A percentile compares a stretch with the other conserved stretches of the same genome.
These are phyloP conservation scores for Serranus cabrilla DNA, from an alignment of 2,797 vertebrate genomes.

Conservation along the genomic window DNA sequence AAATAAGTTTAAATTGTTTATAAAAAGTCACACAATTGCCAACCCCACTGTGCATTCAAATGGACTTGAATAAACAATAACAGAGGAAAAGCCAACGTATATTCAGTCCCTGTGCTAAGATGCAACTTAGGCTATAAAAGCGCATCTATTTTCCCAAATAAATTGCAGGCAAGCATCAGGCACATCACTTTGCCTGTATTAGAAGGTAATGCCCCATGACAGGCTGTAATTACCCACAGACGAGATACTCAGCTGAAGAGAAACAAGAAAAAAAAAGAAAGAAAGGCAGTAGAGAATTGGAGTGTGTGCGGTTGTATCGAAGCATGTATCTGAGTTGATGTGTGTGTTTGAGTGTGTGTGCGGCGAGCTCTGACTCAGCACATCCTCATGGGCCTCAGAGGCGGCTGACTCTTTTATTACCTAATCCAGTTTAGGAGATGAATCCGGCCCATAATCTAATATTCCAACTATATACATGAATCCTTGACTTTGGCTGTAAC, in stretches of 20 bases:
- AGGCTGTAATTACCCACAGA: constrained; percentile 70
- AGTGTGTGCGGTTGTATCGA: constrained; percentile 33
- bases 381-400: constrained; percentile 54
- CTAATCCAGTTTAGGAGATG: constrained; percentile 86
- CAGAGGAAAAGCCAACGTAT: constrained; percentile 40
- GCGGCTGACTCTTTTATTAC: constrained; percentile 78
- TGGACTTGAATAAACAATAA: constrained; percentile 39
- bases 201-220: constrained; percentile 69
- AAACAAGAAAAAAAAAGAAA: constrained; percentile 32
- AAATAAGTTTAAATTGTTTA: constrained; percentile 2
- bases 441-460: constrained; percentile 83
- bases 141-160: constrained; percentile 58
- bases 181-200: constrained; percentile 63
- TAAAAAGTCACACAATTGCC: constrained; percentile 26
- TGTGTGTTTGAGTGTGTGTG: constrained; percentile 19
- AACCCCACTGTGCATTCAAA: constrained; percentile 2
- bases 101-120: constrained; percentile 25
- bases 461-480: constrained; percentile 75
- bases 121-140: constrained; percentile 57
- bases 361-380: constrained; percentile 77
- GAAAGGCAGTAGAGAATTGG: constrained; percentile 11
- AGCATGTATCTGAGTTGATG: constrained; percentile 14
- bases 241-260: constrained; percentile 45
- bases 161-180: constrained; percentile 56
- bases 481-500: constrained; percentile 76